Evolutionary conservation across 2,113 vertebrate species (phyloP).

Genomic region (Corythornis vintsioides): DNA sequence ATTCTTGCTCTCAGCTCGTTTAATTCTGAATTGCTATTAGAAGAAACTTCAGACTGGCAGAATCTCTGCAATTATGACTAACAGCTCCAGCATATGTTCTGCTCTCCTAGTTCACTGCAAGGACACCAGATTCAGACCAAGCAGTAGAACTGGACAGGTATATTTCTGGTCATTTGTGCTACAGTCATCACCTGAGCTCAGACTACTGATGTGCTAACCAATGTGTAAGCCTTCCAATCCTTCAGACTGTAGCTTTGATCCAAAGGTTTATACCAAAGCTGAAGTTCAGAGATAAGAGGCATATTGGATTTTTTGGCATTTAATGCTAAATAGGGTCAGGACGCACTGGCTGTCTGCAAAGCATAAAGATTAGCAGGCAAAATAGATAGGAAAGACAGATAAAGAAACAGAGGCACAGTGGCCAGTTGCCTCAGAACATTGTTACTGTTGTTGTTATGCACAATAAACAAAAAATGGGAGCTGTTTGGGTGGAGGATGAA

Average conservation of each 20-base stretch:
- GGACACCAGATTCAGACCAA: neutral
- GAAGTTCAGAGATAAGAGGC: neutral
- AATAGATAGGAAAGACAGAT: neutral
- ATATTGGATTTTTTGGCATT: neutral
- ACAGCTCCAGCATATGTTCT: neutral
- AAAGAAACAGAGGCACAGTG: neutral
- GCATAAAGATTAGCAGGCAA: neutral
- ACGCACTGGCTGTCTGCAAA: neutral
- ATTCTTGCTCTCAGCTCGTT: neutral
- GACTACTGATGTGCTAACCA: neutral
- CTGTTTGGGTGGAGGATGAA: neutral
- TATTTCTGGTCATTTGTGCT: neutral
- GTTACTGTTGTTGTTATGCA: neutral
- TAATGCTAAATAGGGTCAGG: neutral
- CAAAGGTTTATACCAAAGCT: neutral
- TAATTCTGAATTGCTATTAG: neutral
- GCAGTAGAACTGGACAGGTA: neutral
- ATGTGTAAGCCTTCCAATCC: neutral
- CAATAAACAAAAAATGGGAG: neutral
- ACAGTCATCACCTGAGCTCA: neutral
- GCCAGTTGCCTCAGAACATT: neutral
- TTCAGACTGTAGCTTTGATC: neutral
- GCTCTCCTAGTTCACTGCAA: neutral
- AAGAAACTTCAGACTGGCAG: neutral
- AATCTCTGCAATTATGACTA: neutral